Evolutionary conservation across 2,888 invertebrate genomes (phyloP).

Genomic region (Hipparchia sbordonii): DNA sequence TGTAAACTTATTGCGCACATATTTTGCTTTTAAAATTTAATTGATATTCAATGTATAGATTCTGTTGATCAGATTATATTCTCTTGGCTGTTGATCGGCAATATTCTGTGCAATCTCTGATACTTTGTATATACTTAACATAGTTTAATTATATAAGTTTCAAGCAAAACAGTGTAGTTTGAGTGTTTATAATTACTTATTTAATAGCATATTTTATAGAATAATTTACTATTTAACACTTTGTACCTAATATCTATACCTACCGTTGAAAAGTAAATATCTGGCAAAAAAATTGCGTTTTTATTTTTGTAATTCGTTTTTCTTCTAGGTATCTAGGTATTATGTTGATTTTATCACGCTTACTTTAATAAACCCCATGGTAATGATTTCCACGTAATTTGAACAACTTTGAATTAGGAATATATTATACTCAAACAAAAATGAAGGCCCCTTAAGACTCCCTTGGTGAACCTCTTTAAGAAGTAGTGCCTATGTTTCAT

Average conservation of each 20-base stretch:
- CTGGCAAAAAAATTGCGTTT: background rate
- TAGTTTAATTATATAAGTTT: conserved; percentile 13
- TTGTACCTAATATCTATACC: conserved; percentile 4
- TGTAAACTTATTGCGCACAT: no score
- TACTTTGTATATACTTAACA: background rate
- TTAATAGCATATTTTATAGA: background rate
- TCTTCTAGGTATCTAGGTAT: background rate
- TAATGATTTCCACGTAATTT: background rate
- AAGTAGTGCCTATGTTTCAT: background rate
- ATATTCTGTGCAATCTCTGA: conserved; percentile 1
- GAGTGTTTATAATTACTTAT: background rate
- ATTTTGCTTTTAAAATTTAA: background rate
- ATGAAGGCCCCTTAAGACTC: background rate
- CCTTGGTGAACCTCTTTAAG: background rate
- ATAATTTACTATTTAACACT: background rate
- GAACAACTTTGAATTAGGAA: background rate
- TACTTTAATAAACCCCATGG: background rate
- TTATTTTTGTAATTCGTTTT: background rate
- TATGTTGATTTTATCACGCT: background rate
- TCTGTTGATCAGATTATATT: no score
- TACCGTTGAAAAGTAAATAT: background rate
- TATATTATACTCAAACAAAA: background rate
- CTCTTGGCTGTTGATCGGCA: background rate
- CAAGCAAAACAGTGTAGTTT: background rate
- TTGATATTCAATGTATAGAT: background rate